Evolutionary conservation across 2,113 vertebrate genomes (phyloP).

Genomic region (Tachysurus vachellii): DNA sequence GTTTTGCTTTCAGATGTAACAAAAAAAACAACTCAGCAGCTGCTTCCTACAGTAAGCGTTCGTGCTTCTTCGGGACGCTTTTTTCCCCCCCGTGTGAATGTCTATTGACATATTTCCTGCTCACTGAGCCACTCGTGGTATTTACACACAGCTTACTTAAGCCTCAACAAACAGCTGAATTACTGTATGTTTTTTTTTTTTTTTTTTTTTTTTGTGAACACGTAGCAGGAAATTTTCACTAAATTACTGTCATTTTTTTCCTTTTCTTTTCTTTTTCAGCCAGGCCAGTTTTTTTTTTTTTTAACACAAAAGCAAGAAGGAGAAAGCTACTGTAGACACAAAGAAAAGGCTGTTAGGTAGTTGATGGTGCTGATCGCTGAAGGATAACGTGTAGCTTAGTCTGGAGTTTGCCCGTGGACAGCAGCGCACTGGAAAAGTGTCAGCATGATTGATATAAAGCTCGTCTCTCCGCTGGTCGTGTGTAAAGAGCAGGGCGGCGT

Average conservation of each 20-base stretch:
- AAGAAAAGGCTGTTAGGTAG: constrained; percentile 8
- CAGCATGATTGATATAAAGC: constrained; percentile 54
- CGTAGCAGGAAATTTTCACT: background rate
- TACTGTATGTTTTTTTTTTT: background rate
- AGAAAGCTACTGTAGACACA: background rate
- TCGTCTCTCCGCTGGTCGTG: constrained; percentile 27
- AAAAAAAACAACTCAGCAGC: constrained; percentile 22
- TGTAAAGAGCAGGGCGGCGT: constrained; percentile 46
- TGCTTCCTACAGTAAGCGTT: constrained; percentile 40
- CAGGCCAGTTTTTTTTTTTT: background rate
- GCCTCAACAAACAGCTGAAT: constrained; percentile 23
- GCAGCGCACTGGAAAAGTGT: constrained; percentile 12
- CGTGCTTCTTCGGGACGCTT: background rate
- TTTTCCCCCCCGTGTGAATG: constrained; percentile 8
- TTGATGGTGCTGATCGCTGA: constrained; percentile 16
- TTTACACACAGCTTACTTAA: constrained; percentile 36
- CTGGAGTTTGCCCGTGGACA: constrained; percentile 26
- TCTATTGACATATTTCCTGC: constrained; percentile 42
- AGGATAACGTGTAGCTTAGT: constrained; percentile 13
- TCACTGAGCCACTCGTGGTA: constrained; percentile 26
- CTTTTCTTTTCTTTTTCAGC: background rate
- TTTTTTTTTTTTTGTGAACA: background rate
- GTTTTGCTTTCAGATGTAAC: constrained; percentile 47
- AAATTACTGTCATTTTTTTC: constrained; percentile 29
- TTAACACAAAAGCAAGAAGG: background rate